Evolutionary conservation across 2,113 vertebrate genomes (phyloP).

Genomic region (Paradoxurus hermaphroditus): DNA sequence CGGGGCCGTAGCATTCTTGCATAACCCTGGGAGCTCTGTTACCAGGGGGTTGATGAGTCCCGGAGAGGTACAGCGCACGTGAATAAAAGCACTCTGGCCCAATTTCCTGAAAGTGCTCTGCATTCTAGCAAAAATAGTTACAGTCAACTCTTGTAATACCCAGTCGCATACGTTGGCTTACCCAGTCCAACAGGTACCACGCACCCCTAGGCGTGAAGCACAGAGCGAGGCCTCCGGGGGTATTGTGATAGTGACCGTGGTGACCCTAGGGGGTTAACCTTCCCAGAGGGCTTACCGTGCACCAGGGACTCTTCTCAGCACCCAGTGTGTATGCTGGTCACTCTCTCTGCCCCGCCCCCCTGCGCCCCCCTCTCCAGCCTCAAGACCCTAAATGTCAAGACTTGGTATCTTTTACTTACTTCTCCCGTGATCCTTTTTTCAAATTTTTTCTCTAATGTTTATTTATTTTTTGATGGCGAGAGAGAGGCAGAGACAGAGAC

Average conservation of each 20-base stretch:
- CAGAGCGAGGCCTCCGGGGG: neutral
- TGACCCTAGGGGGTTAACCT: neutral
- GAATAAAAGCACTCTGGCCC: neutral
- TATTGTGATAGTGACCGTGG: neutral
- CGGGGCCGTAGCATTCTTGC: neutral
- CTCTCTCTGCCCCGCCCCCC: neutral
- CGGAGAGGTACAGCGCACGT: neutral
- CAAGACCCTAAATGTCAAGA: neutral
- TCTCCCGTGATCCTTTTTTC: too few species aligned
- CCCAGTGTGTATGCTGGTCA: fast-evolving
- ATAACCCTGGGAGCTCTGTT: neutral
- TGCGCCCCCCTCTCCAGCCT: too few species aligned
- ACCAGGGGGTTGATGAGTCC: neutral
- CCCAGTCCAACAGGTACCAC: neutral
- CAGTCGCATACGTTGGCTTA: neutral
- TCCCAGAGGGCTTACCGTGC: neutral
- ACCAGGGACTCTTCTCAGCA: neutral
- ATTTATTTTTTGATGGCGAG: too few species aligned
- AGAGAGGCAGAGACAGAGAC: too few species aligned
- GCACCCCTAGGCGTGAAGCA: neutral
- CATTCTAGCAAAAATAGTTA: neutral
- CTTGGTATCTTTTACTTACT: neutral
- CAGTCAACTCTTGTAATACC: neutral
- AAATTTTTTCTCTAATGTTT: too few species aligned
- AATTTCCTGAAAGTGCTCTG: neutral